phyloP scores from a whole-genome alignment of 2,888 invertebrate species.

The Gnatocerus cornutus region DNA sequence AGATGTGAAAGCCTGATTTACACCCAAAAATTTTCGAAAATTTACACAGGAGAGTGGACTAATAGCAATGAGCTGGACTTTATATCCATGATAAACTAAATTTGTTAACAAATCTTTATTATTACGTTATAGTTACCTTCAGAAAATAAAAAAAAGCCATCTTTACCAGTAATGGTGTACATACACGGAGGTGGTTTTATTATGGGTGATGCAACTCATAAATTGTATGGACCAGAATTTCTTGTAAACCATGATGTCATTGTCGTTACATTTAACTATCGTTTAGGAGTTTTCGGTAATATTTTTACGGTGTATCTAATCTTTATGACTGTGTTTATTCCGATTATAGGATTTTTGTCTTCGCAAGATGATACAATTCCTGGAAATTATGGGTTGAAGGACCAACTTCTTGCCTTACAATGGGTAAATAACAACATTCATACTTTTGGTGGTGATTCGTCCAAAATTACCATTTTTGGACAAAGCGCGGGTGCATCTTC shows the following conservation, averaged over 20 bases:
- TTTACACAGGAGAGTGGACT: too few relatives aligned
- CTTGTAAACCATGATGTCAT: conserved; percentile 56
- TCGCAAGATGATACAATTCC: conserved; percentile 75
- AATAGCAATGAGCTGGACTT: too few relatives aligned
- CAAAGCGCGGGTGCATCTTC: conserved; percentile 48
- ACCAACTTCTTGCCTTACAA: conserved; percentile 48
- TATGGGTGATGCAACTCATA: conserved; percentile 53
- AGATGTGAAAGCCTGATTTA: too few relatives aligned
- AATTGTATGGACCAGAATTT: conserved; percentile 58
- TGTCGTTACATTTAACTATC: conserved; percentile 58
- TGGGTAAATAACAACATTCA: conserved; percentile 48
- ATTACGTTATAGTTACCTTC: conserved; percentile 6
- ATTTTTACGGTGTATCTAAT: background rate
- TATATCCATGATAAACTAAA: too few relatives aligned
- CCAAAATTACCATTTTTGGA: conserved; percentile 41
- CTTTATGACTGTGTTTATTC: too few relatives aligned
- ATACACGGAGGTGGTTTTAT: conserved; percentile 62
- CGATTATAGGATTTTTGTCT: conserved; percentile 75
- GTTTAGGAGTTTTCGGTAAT: conserved; percentile 52
- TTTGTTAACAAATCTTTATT: background rate
- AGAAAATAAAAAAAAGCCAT: background rate
- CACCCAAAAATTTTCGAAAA: too few relatives aligned
- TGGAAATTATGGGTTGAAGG: conserved; percentile 47
- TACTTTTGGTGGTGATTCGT: conserved; percentile 46
- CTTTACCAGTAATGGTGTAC: conserved; percentile 61